These are phyloP conservation scores for Phalloptychus januarius DNA, from an alignment of 2,797 vertebrate species.

Conservation along the genomic window DNA sequence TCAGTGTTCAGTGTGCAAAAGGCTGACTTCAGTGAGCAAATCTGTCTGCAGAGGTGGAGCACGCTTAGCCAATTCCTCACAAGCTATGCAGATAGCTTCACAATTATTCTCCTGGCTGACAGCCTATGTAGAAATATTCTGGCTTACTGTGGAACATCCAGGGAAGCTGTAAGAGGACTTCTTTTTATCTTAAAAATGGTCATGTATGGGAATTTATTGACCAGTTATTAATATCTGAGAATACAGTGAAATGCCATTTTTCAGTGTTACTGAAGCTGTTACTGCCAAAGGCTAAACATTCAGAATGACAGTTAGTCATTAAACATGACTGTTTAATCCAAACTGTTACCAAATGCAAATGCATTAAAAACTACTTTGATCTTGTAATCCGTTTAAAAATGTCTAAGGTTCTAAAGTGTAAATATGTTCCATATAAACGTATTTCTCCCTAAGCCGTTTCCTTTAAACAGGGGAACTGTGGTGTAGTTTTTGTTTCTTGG, in stretches of 20 bases:
- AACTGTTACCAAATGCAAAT: neutral
- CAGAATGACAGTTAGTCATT: neutral
- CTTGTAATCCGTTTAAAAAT: neutral
- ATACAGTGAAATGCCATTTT: neutral
- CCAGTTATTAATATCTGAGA: neutral
- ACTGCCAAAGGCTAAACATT: neutral
- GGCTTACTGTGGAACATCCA: neutral
- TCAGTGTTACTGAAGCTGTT: neutral
- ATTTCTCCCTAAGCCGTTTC: neutral
- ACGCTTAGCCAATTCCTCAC: conserved; percentile 51
- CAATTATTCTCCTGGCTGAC: conserved; percentile 29
- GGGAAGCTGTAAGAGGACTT: neutral
- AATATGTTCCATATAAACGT: neutral
- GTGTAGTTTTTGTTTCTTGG: neutral
- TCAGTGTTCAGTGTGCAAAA: conserved; percentile 4
- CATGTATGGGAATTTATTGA: neutral
- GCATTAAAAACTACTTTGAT: neutral
- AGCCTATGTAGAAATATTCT: conserved; percentile 13
- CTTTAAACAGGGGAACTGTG: neutral
- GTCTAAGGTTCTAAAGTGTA: neutral
- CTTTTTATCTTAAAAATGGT: neutral
- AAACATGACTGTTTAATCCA: neutral
- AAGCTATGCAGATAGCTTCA: conserved; percentile 34
- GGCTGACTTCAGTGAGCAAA: conserved; percentile 8
- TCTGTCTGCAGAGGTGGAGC: conserved; percentile 21